These are phyloP conservation scores for Connochaetes taurinus DNA, from an alignment of 2,113 vertebrate genomes.

Conservation along the genomic window DNA sequence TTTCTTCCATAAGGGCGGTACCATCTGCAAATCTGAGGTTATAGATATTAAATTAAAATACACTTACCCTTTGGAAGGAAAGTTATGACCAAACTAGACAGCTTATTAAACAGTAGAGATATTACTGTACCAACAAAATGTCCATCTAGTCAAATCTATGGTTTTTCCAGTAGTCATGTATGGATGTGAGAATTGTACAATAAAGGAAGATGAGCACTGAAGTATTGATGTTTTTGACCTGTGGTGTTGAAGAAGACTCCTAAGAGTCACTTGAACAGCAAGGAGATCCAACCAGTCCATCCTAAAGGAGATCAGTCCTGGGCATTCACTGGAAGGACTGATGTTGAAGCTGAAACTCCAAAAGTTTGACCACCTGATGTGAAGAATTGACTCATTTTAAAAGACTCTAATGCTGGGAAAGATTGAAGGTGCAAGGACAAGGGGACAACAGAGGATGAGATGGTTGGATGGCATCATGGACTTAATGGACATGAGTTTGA, in stretches of 20 bases:
- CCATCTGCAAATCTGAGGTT: background rate
- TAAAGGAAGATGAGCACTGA: background rate
- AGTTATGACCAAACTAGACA: background rate
- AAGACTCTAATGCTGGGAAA: background rate
- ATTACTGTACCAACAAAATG: background rate
- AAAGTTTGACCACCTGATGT: background rate
- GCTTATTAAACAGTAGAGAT: background rate
- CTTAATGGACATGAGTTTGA: background rate
- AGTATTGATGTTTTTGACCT: background rate
- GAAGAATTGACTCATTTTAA: background rate
- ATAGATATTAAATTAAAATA: background rate
- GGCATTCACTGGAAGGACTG: background rate
- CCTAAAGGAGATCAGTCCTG: background rate
- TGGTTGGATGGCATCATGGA: background rate
- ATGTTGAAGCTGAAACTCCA: background rate
- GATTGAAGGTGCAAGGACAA: accelerated
- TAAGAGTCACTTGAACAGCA: background rate
- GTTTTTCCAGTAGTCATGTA: background rate
- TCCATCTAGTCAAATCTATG: background rate
- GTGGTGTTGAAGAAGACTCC: background rate
- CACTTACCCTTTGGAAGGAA: background rate
- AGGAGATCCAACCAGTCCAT: background rate
- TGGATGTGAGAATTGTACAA: background rate
- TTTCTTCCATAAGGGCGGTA: background rate
- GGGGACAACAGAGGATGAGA: background rate